Base-by-base conservation (phyloP, 2,888 invertebrate genomes). In the Tetramorium bicarinatum region DNA sequence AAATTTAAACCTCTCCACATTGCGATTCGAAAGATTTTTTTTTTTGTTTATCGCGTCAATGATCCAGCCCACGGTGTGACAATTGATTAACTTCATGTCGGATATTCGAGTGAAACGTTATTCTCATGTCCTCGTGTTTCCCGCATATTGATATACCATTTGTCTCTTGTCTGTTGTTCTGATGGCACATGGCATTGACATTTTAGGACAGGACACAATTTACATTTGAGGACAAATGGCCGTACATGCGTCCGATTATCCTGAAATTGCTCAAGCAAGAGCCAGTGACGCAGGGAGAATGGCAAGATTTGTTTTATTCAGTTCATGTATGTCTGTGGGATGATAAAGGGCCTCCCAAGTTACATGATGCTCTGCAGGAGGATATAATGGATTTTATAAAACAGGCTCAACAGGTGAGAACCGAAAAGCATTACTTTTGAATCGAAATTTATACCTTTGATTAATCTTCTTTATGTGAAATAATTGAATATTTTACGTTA, bases 281-380 rank as follows among this genome's bases (percentile, higher is more conserved):
- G 95, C 96, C 98, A 9, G 99, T 99, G 0, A 97, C 98, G 18
- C 98, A 98, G 92, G 96, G 96, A 85, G 99, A 99, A 96, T 99
- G 99, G 99, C 99, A 99, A 94, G 98, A 99, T 95, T 96, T 99
- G 69, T 99, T 99, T 95, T 99, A 98, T 95, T 97, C 98, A 82
- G 99, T 99, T 21, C 99, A 99, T 95, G 99, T 99, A 18, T 99
- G 99, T 95, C 95, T 99, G 83, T 99, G 99, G 99, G 99, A 99
- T 95, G 99, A 99, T 92, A 98, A 98, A 95, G 99, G 99, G 0
- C 97, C 99, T 0, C 96, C 96, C 66, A 99, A 99, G 95, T 96
- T 99, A 62, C 96, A 98, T 92, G 97, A 98, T 93, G 98, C 98
- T 41, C 96, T 99, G 15, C 98, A 98, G 93, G 97, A 98, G 93